Conservation (phyloP, 2,888 invertebrate genomes). For the Pristionchus exspectatus region DNA sequence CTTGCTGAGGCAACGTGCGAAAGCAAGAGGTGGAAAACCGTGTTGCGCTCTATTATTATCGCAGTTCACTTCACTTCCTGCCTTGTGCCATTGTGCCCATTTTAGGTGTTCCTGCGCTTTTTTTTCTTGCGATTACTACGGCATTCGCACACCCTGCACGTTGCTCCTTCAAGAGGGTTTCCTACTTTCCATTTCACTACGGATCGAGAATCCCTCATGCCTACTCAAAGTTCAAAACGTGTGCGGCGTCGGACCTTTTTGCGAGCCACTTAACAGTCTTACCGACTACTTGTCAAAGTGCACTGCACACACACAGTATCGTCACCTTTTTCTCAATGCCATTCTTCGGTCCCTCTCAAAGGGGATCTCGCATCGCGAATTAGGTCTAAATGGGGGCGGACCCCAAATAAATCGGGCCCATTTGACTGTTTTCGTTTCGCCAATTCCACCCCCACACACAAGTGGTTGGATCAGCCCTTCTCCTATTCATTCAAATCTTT, state of each 20-base stretch:
- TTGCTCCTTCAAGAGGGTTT: neutral
- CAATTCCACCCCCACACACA: neutral
- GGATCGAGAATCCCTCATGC: no score
- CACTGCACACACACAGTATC: neutral
- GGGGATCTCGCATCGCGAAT: neutral
- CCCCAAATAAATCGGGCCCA: neutral
- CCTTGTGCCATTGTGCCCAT: neutral
- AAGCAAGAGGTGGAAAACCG: no score
- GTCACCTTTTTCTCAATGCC: conserved; percentile 48
- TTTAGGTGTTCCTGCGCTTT: neutral
- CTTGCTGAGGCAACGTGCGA: no score
- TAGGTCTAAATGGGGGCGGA: neutral
- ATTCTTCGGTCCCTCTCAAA: conserved; percentile 22
- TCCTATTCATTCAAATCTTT: conserved; percentile 43
- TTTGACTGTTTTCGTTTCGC: conserved; percentile 5
- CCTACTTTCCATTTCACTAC: no score
- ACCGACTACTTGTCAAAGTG: neutral
- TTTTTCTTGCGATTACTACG: neutral
- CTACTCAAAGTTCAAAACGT: neutral
- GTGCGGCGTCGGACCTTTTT: neutral
- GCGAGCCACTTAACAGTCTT: neutral
- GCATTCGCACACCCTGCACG: neutral
- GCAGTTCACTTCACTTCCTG: neutral
- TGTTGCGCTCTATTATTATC: no score
- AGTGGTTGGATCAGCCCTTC: conserved; percentile 27